Base-by-base conservation (phyloP, 2,888 invertebrate genomes). In the Sialis fuliginosa region DNA sequence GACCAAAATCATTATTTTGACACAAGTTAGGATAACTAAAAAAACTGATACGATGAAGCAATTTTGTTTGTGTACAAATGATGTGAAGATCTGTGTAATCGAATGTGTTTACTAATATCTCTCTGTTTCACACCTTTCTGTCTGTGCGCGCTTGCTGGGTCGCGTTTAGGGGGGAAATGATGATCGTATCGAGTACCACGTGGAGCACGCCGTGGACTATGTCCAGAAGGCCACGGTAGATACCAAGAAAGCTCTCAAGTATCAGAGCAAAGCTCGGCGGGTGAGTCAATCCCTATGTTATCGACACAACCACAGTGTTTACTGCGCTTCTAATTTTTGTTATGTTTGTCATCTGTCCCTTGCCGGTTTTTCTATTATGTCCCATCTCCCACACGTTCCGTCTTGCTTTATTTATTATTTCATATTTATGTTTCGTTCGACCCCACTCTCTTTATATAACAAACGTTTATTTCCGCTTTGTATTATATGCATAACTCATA, bases 121-220 rank as follows among this genome's bases (percentile, higher is more conserved):
- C 12, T 39, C 39, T 45, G 41, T 12, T 47, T 39, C 33, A 22
- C n/a, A 31, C 41, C 42, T 34, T 46, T 10, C 42, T 48, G 41
- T 10, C 45, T 39, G 42, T 50, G 39, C 42, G 42, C 48, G 45
- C 48, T 47, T 50, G 44, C 45, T 56, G 53, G 51, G 55, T 52
- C 48, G 55, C 68, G 68, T 66, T 63, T 75, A 96, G 92, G 98
- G 98, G n/a, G 65, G 98, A 99, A 79, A 98, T 98, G 98, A 97
- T 98, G 98, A 99, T 82, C 88, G 97, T 76, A 98, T 98, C 77
- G 98, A 98, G 74, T 98, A 96, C 79, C 98, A 99, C 77, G 98
- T 99, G 70, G 96, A 97, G 74, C 96, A 97, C 71, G 96, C 98
- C 63, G 95, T 96, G 74, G 98, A 98, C 77, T 98, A 96, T 77